Evolutionary conservation across 2,888 invertebrate species (phyloP).

Genomic region (Plutella xylostella): DNA sequence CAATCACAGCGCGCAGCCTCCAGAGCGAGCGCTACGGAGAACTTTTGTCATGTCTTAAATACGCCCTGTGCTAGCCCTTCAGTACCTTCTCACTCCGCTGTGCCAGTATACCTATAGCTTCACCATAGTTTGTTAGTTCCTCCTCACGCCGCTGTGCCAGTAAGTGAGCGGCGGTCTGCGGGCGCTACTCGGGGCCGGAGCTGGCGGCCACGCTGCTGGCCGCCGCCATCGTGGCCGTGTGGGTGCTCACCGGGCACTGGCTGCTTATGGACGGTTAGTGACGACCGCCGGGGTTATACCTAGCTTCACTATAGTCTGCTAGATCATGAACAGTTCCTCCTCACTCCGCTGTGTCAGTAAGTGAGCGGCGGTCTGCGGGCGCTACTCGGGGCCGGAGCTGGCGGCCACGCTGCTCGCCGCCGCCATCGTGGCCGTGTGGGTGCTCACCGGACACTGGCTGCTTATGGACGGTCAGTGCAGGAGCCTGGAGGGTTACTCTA

Average conservation of each 20-base stretch:
- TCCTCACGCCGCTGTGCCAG: slow-evolving; percentile 97
- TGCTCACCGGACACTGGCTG: slow-evolving; percentile 97
- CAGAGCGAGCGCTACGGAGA: too few species aligned
- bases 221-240: slow-evolving; percentile 94
- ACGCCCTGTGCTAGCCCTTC: too few species aligned
- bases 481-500: too few species aligned
- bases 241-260: slow-evolving; percentile 99
- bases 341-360: too few species aligned
- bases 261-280: slow-evolving; percentile 91
- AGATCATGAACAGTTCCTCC: too few species aligned
- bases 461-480: slow-evolving; percentile 92
- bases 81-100: too few species aligned
- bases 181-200: slow-evolving; percentile 94
- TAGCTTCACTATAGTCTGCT: too few species aligned
- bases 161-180: slow-evolving; percentile 84
- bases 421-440: slow-evolving; percentile 96
- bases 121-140: too few species aligned
- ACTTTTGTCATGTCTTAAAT: too few species aligned
- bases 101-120: too few species aligned
- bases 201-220: slow-evolving; percentile 92
- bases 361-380: slow-evolving; percentile 95
- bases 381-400: slow-evolving; percentile 94
- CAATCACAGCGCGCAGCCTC: too few species aligned
- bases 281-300: too few species aligned
- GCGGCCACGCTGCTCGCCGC: slow-evolving; percentile 93